Base-by-base conservation (phyloP, 2,113 vertebrate species). In the Gallinago media region DNA sequence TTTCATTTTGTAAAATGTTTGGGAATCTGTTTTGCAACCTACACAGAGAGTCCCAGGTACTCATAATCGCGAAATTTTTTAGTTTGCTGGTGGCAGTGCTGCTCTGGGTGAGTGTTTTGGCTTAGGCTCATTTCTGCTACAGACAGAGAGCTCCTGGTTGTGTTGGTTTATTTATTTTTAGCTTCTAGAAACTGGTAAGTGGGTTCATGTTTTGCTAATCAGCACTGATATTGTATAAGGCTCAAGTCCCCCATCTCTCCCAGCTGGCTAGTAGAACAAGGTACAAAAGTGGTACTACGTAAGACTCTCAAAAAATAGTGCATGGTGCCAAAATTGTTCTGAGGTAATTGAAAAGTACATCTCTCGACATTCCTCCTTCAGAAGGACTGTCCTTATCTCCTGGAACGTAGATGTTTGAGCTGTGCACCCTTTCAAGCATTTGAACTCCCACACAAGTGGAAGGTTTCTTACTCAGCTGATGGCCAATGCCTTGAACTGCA, bases 151-250 rank as follows among this genome's bases (percentile, higher is more conserved):
- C 10, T 86, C 34, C 23, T 44, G 16, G 21, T 50, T 83, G 32
- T 68, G 40, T 55, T 50, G 21, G 36, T 40, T 85, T 38, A 40
- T 76, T 88, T 89, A 87, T 87, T 88, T 96, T 79, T 93, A 89
- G 27, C 40, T 46, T 72, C 49, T 55, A 77, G 65, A 96, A 73
- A 38, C 14, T 56, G 20, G 49, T 52, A 68, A 82, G 25, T 6
- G 5, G 15, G 15, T 85, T 88, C 49, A 73, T 49, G 17, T 65
- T 88, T 92, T 70, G 32, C 40, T 91, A 76, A 89, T 79, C 74
- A 73, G 25, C 1, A 2, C 8, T 42, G 25, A n/a, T 61, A 34
- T 38, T 81, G 31, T 44, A 21, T 78, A 89, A 88, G 44, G 23
- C 50, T 90, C 22, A 66, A 72, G 32, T 36, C 85, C 58, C 20